Percentiles rank a stretch among this genome's conserved stretches.
phyloP scores from a whole-genome alignment of 2,797 vertebrate species.

The Aeoliscus strigatus region DNA sequence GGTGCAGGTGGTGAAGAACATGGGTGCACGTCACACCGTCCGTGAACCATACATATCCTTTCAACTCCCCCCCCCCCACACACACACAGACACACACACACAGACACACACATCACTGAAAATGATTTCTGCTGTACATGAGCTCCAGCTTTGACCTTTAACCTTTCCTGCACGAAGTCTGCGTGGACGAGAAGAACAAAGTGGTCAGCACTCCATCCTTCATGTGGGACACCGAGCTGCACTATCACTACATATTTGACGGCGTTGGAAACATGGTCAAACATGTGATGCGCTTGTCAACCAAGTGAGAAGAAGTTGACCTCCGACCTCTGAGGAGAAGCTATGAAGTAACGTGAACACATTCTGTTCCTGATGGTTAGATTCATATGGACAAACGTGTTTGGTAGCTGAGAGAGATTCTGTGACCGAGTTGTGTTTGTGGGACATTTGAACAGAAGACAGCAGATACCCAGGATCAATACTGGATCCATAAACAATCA shows the following conservation, averaged over 20 bases:
- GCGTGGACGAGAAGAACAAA: slow-evolving; percentile 77
- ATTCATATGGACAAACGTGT: no score
- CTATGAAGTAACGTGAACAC: no score
- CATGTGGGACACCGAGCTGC: slow-evolving; percentile 75
- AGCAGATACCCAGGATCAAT: no score
- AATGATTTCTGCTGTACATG: background rate
- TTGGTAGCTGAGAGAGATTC: no score
- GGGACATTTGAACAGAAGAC: no score
- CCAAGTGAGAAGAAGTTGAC: slow-evolving; percentile 60
- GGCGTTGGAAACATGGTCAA: slow-evolving; percentile 77
- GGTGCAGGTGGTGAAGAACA: slow-evolving; percentile 71
- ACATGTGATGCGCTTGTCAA: slow-evolving; percentile 70
- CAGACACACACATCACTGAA: background rate
- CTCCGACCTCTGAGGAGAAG: no score
- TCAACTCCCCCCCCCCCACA: background rate
- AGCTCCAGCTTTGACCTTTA: slow-evolving; percentile 44
- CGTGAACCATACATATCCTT: slow-evolving; percentile 76
- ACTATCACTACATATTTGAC: slow-evolving; percentile 75
- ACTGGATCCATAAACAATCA: no score
- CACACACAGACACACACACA: no score
- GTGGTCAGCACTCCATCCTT: slow-evolving; percentile 75
- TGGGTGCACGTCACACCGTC: slow-evolving; percentile 68
- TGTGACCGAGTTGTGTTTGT: no score
- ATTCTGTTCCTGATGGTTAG: no score
- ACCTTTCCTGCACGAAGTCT: slow-evolving; percentile 55